Percentiles rank a stretch among this genome's conserved stretches.
Evolutionary conservation across 2,797 vertebrate species (phyloP).

Genomic region (Myoxocephalus aenaeus): DNA sequence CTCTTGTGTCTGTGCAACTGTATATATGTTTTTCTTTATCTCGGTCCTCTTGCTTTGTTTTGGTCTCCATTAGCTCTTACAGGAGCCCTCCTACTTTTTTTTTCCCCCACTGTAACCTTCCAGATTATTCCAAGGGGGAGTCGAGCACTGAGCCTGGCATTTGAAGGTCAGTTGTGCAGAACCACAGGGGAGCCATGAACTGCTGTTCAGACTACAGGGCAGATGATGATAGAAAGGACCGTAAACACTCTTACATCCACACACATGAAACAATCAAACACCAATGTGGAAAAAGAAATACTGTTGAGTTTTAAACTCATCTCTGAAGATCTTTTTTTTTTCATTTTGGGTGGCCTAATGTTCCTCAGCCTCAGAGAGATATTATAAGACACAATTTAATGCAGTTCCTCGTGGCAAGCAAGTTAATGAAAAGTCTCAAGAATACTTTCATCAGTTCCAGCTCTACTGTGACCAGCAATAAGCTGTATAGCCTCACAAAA

Average conservation of each 20-base stretch:
- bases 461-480: conserved; percentile 3
- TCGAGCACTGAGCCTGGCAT: conserved; percentile 55
- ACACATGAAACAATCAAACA: not conserved
- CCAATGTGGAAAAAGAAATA: not conserved
- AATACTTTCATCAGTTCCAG: not conserved
- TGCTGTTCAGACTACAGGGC: conserved; percentile 27
- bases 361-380: not conserved
- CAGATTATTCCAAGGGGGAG: conserved; percentile 50
- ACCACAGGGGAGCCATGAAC: conserved; percentile 20
- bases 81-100: conserved; percentile 19
- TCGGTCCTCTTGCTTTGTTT: conserved; percentile 23
- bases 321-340: not conserved
- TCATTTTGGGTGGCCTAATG: not conserved
- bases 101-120: conserved; percentile 59
- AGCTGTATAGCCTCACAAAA: not conserved
- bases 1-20: not conserved
- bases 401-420: not conserved
- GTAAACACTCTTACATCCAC: not conserved
- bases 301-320: not conserved
- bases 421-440: conserved; percentile 22
- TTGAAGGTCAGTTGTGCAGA: conserved; percentile 67
- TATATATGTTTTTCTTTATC: conserved; percentile 7
- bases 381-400: not conserved
- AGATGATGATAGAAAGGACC: conserved; percentile 19
- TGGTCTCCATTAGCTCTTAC: conserved; percentile 40